Percentiles rank a stretch among this genome's conserved stretches.
phyloP scores from a whole-genome alignment of 2,113 vertebrate genomes.

The Opisthocomus hoazin region DNA sequence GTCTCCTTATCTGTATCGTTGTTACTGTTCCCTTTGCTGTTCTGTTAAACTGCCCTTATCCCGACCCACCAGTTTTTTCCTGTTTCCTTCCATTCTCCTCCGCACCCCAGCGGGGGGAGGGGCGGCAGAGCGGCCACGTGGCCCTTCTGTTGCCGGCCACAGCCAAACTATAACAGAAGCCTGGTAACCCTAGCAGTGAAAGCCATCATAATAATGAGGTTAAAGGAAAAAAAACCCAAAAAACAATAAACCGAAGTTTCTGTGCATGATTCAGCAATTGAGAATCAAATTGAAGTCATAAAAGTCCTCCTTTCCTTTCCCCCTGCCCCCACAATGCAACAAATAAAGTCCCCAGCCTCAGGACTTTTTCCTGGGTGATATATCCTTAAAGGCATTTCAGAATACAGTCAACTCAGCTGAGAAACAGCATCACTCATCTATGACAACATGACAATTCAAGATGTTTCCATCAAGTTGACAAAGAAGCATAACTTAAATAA shows the following conservation, averaged over 20 bases:
- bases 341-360: background rate
- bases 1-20: too few species aligned
- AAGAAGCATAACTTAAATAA: conserved; percentile 23
- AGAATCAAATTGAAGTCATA: background rate
- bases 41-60: too few species aligned
- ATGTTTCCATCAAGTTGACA: conserved; percentile 43
- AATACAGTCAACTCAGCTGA: background rate
- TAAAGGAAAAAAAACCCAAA: background rate
- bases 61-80: too few species aligned
- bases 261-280: background rate
- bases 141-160: too few species aligned
- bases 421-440: background rate
- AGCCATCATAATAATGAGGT: background rate
- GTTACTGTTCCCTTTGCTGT: too few species aligned
- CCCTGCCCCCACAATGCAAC: background rate
- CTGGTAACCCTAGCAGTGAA: background rate
- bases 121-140: too few species aligned
- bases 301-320: background rate
- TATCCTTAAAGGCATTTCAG: background rate
- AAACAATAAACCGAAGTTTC: background rate
- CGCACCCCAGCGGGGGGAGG: too few species aligned
- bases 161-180: too few species aligned
- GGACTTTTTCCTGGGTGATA: background rate
- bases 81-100: too few species aligned
- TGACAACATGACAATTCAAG: background rate